phyloP scores from a whole-genome alignment of 2,888 invertebrate genomes.

The Erynnis tages region DNA sequence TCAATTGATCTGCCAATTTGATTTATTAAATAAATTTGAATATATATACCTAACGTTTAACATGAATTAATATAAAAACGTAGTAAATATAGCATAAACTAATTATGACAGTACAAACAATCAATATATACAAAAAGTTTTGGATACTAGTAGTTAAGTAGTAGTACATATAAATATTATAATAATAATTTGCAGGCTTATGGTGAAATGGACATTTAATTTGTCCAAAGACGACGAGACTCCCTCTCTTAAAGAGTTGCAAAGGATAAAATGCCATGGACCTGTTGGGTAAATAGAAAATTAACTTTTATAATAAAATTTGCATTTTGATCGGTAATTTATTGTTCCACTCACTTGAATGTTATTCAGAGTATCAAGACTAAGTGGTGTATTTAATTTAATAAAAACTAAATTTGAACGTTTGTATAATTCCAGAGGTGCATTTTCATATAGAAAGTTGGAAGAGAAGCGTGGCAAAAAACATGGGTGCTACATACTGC shows the following conservation, averaged over 20 bases:
- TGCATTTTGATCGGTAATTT: background rate
- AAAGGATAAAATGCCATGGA: conserved; percentile 91
- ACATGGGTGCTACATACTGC: conserved; percentile 89
- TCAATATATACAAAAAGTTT: no score
- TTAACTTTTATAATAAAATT: conserved; percentile 3
- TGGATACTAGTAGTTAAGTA: no score
- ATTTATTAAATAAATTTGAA: no score
- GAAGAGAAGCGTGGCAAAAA: conserved; percentile 88
- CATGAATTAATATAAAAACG: no score
- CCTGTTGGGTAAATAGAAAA: conserved; percentile 88
- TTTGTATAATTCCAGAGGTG: conserved; percentile 82
- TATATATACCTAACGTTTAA: no score
- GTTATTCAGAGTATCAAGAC: no score
- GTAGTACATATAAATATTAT: no score
- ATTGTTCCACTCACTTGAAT: no score
- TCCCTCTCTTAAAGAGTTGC: conserved; percentile 88
- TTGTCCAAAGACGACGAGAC: conserved; percentile 91
- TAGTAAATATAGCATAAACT: no score
- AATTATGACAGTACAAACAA: no score
- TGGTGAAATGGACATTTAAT: conserved; percentile 95
- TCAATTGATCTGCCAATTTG: no score
- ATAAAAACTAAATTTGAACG: background rate
- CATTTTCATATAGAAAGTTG: conserved; percentile 92
- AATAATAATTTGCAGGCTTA: conserved; percentile 77
- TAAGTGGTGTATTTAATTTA: no score